phyloP scores from a whole-genome alignment of 2,113 vertebrate genomes.

The Felis catus region DNA sequence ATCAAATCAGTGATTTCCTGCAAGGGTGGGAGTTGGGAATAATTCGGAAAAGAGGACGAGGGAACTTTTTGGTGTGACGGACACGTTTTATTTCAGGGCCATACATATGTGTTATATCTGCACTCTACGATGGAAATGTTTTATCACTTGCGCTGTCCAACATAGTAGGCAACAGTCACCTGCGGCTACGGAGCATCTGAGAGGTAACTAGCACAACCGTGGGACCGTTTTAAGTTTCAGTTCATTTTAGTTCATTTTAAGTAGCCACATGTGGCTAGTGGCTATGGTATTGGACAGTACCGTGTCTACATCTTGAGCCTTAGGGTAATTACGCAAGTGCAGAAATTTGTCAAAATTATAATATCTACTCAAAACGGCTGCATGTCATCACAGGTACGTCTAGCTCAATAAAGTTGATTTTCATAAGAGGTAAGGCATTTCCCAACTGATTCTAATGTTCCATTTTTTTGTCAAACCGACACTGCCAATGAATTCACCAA shows the following conservation, averaged over 20 bases:
- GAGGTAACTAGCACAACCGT: background rate
- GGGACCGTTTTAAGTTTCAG: background rate
- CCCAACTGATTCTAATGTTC: background rate
- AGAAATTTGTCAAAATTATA: background rate
- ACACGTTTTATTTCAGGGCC: background rate
- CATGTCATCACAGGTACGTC: background rate
- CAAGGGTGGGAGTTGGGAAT: background rate
- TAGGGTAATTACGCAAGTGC: background rate
- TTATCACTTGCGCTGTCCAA: background rate
- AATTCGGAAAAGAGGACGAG: background rate
- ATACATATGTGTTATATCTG: background rate
- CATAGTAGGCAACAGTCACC: background rate
- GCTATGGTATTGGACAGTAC: background rate
- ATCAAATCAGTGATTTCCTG: background rate
- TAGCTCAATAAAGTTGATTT: background rate
- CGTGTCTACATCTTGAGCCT: background rate
- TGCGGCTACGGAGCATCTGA: background rate
- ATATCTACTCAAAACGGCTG: background rate
- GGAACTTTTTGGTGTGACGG: background rate
- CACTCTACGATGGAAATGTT: too few species aligned
- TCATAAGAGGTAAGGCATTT: background rate
- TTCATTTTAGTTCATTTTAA: slow-evolving; percentile 3
- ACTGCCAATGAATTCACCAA: background rate
- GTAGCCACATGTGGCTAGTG: background rate
- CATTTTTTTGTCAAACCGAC: background rate